Percentiles rank a stretch among this genome's conserved stretches.
Conservation (phyloP, 1,140 invertebrate genomes). For the Diabrotica virgifera region DNA sequence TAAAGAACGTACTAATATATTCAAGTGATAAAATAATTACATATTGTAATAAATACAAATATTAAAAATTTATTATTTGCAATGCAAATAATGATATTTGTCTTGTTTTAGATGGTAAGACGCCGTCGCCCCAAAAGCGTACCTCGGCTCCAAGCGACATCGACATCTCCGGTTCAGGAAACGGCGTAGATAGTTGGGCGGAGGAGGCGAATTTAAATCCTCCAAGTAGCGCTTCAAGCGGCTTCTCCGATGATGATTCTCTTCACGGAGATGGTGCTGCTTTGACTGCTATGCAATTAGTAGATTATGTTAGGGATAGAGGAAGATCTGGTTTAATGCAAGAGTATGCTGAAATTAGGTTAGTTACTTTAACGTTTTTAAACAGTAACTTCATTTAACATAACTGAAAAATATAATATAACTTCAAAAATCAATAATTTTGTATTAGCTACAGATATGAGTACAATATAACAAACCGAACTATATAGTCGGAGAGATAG, state of each 20-base stretch:
- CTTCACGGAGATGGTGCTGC: constrained; percentile 64
- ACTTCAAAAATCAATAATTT: too few species aligned
- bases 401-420: too few species aligned
- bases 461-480: too few species aligned
- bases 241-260: constrained; percentile 85
- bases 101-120: constrained; percentile 41
- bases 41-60: too few species aligned
- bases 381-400: too few species aligned
- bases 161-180: constrained; percentile 40
- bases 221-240: constrained; percentile 74
- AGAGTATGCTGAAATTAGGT: constrained; percentile 83
- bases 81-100: neutral
- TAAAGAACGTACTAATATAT: too few species aligned
- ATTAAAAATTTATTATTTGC: neutral
- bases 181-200: constrained; percentile 40
- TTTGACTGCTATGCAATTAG: constrained; percentile 69
- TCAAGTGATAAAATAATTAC: too few species aligned
- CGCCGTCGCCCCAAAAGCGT: constrained; percentile 44
- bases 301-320: constrained; percentile 69
- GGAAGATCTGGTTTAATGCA: constrained; percentile 74
- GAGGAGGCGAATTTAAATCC: constrained; percentile 55
- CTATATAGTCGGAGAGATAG: too few species aligned
- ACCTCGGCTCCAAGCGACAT: constrained; percentile 34
- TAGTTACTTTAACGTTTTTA: neutral
- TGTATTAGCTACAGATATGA: too few species aligned